Conservation (phyloP, 2,797 vertebrate species). For the Semotilus atromaculatus region DNA sequence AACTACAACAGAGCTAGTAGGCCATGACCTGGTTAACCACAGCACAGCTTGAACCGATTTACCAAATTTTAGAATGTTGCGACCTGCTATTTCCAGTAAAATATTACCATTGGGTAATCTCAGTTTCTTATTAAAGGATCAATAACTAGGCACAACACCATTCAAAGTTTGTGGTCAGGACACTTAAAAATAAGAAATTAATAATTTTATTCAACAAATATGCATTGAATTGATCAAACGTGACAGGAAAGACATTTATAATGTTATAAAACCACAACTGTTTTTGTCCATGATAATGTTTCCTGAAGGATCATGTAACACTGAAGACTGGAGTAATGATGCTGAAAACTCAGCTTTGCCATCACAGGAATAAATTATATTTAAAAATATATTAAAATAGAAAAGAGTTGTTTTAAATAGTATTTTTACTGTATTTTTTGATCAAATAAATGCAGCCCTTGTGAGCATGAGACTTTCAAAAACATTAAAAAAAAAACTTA, state of each 20-base stretch:
- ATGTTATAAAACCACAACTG: not conserved
- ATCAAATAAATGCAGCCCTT: not conserved
- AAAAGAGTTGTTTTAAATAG: not conserved
- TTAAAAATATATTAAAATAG: not conserved
- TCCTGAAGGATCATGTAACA: not conserved
- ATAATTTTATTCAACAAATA: not conserved
- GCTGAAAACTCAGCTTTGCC: not conserved
- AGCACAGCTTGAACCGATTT: not conserved
- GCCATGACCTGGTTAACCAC: not conserved
- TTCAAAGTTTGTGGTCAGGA: not conserved
- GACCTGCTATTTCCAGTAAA: too few species aligned
- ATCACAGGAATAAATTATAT: not conserved
- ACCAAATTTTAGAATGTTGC: not conserved
- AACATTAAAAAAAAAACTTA: not conserved
- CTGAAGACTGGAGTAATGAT: not conserved
- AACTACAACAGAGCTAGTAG: not conserved
- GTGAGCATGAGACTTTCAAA: not conserved
- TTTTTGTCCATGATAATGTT: not conserved
- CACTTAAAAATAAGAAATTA: not conserved
- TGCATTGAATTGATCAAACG: not conserved
- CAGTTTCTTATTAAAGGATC: not conserved
- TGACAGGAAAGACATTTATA: not conserved
- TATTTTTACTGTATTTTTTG: not conserved
- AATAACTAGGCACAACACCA: not conserved
- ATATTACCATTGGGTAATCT: too few species aligned